Base-by-base conservation (phyloP, 2,888 invertebrate genomes). In the Drosophila bunnanda region DNA sequence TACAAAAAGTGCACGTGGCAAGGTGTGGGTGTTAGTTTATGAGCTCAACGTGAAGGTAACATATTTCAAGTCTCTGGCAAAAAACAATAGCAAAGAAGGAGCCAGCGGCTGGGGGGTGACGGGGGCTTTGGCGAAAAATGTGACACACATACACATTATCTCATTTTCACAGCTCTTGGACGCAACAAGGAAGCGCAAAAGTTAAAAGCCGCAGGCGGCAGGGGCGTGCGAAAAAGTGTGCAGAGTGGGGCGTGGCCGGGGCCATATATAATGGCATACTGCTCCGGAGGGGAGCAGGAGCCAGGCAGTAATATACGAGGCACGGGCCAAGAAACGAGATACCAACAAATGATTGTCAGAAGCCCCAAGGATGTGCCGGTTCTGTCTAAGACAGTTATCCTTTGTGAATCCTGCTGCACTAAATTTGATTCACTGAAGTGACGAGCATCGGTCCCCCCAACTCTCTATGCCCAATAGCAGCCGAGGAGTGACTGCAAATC, bases 1-100 rank as follows among this genome's bases (percentile, higher is more conserved):
- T 77, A 74, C 80, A 89, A 84, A 89, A 88, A 89, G 76, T 68
- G 89, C 78, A 88, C 87, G 84, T 87, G 87, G 83, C 89, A 88
- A 84, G 84, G 87, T 88, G 89, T 84, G 89, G 80, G 89, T 89
- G 89, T 88, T 89, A 88, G 89, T 87, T 87, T 87, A 87, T 87
- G 89, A 89, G 89, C 87, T 88, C 82, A 88, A 81, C 88, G 85
- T 84, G 80, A 87, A 89, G 85, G 89, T 69, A 87, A 87, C 89
- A 89, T 89, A 87, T 89, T 87, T 89, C 89, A 85, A 89, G 86
- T 76, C 76, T 82, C 73, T 54, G 65, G 79, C 74, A 87, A 84
- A 77, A 80, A 86, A 83, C 87, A 86, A 88, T 84, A 79, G 69
- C 56, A 64, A 69, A 76, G 70, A 69, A 67, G 65, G 61, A 38